Conservation (phyloP, 2,113 vertebrate genomes). For the Dasypus novemcinctus region DNA sequence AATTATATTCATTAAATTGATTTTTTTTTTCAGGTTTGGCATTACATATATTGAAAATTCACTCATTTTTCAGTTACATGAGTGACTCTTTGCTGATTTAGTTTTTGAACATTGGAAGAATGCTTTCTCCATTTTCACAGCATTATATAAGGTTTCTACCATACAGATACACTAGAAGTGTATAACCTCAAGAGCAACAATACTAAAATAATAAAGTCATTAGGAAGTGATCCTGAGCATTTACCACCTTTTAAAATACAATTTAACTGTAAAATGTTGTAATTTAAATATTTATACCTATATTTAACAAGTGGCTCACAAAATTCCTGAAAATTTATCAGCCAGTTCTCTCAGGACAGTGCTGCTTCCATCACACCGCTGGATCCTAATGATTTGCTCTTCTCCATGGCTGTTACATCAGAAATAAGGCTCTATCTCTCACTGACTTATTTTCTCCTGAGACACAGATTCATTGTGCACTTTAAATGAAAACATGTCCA, state of each 20-base stretch:
- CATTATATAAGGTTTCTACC: not conserved
- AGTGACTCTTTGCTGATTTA: not conserved
- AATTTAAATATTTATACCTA: not conserved
- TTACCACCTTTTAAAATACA: not conserved
- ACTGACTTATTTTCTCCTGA: not conserved
- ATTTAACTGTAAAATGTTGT: not conserved
- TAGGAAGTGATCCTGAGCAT: not conserved
- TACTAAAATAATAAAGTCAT: not conserved
- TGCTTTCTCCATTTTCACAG: not conserved
- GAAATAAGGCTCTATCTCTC: not conserved
- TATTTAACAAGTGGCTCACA: not conserved
- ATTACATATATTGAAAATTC: not conserved
- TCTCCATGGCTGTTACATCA: not conserved
- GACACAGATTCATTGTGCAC: not conserved
- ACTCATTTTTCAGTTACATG: not conserved
- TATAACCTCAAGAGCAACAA: not conserved
- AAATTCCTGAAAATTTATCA: constrained; percentile 14
- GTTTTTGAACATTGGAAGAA: not conserved
- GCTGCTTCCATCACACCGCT: too few species aligned
- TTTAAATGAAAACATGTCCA: not conserved
- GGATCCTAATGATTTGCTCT: not conserved
- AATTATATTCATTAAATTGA: constrained; percentile 8
- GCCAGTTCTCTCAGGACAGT: not conserved
- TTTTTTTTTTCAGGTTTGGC: not conserved
- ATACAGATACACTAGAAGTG: not conserved